phyloP scores from a whole-genome alignment of 2,888 invertebrate genomes.

The Loripinus fragilis region DNA sequence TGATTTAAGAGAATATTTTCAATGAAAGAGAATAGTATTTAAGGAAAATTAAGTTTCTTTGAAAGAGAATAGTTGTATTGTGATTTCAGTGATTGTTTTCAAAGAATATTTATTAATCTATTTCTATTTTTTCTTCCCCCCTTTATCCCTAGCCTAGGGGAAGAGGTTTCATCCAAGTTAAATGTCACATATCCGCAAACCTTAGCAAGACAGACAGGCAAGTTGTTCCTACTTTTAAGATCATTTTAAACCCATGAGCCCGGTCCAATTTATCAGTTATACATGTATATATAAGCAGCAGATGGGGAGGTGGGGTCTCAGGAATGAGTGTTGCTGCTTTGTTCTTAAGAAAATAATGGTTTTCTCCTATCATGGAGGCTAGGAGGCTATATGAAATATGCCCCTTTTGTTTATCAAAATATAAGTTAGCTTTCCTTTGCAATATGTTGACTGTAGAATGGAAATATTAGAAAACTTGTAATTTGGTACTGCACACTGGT shows the following conservation, averaged over 20 bases:
- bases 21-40: constrained; percentile 12
- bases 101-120: constrained; percentile 67
- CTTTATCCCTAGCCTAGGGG: constrained; percentile 85
- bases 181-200: constrained; percentile 36
- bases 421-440: no score
- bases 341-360: background rate
- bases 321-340: background rate
- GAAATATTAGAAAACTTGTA: no score
- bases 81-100: background rate
- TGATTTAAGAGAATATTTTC: background rate
- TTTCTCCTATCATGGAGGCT: no score
- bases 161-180: constrained; percentile 82
- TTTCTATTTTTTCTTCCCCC: constrained; percentile 83
- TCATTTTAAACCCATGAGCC: background rate
- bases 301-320: background rate
- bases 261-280: background rate
- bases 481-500: no score
- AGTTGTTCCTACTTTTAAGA: constrained; percentile 63
- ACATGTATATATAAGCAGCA: background rate
- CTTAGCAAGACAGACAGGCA: constrained; percentile 70
- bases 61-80: constrained; percentile 12
- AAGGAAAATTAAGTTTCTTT: background rate
- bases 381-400: no score
- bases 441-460: no score
- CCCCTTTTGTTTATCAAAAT: no score